Conservation (phyloP, 2,797 vertebrate genomes). For the Micrastur ruficollis region DNA sequence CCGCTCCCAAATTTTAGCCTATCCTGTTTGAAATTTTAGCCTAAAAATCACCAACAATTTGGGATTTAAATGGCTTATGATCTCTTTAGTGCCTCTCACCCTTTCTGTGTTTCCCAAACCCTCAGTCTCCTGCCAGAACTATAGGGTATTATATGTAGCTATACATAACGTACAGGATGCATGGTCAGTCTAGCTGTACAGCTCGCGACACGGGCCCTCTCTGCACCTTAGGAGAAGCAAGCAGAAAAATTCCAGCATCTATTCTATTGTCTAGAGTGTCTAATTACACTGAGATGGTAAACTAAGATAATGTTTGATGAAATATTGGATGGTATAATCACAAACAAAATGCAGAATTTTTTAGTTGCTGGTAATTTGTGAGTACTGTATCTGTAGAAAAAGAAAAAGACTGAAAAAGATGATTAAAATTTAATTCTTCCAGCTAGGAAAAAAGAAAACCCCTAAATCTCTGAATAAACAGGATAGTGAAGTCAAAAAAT, state of each 20-base stretch:
- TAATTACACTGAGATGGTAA: neutral
- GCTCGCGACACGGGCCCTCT: neutral
- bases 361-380: neutral
- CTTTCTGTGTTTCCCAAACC: neutral
- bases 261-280: neutral
- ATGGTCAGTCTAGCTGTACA: neutral
- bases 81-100: neutral
- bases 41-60: neutral
- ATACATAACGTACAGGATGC: accelerated
- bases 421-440: neutral
- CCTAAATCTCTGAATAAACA: neutral
- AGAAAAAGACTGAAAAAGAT: neutral
- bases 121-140: neutral
- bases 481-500: neutral
- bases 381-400: neutral
- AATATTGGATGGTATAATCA: neutral
- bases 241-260: neutral
- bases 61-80: neutral
- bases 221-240: neutral
- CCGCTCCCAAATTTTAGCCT: neutral
- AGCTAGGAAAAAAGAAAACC: neutral
- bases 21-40: neutral
- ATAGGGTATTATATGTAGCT: neutral
- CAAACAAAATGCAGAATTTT: neutral
- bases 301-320: neutral